Evolutionary conservation across 2,888 invertebrate genomes (phyloP).

Genomic region (Beris chalybata): DNA sequence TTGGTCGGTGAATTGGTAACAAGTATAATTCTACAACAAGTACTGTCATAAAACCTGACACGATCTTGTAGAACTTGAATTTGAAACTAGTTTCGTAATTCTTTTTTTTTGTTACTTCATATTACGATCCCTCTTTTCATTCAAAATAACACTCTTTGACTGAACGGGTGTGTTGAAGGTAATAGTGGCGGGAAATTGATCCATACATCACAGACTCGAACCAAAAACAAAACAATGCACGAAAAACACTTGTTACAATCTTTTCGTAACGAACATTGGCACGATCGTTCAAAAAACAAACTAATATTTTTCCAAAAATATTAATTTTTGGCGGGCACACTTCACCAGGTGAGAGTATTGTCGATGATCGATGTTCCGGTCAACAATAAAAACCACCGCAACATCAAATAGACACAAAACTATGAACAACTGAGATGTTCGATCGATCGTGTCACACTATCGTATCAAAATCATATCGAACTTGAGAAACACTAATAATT

Average conservation of each 20-base stretch:
- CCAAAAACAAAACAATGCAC: too few relatives aligned
- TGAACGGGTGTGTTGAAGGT: constrained; percentile 5
- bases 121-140: constrained; percentile 24
- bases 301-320: too few relatives aligned
- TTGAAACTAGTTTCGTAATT: constrained; percentile 38
- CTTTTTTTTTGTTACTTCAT: constrained; percentile 12
- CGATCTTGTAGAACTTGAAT: constrained; percentile 40
- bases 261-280: neutral
- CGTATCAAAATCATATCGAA: neutral
- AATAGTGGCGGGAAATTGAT: too few relatives aligned
- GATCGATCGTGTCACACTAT: neutral
- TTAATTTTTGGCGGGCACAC: too few relatives aligned
- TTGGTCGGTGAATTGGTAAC: constrained; percentile 26
- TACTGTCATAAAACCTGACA: constrained; percentile 36
- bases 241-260: too few relatives aligned
- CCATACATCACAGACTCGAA: too few relatives aligned
- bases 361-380: too few relatives aligned
- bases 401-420: constrained; percentile 7
- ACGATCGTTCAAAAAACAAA: too few relatives aligned
- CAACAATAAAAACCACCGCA: neutral
- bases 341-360: too few relatives aligned
- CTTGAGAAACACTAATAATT: neutral
- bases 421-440: neutral
- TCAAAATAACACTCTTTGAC: constrained; percentile 12
- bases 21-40: constrained; percentile 33